phyloP scores from a whole-genome alignment of 2,888 invertebrate species.

The Plusia festucae region DNA sequence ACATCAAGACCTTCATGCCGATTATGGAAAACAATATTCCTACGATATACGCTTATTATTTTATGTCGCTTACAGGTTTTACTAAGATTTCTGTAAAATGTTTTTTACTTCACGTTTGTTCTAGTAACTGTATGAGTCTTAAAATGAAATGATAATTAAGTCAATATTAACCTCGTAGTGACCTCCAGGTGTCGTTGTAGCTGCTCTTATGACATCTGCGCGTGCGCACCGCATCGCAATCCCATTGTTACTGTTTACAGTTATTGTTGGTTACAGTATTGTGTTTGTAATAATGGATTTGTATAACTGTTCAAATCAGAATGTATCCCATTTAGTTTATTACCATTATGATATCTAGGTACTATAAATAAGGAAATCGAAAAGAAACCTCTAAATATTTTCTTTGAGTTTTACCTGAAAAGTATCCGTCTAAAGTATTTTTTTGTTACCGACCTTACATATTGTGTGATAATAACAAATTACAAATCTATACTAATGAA shows the following conservation, averaged over 20 bases:
- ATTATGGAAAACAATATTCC: not conserved
- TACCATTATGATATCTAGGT: not conserved
- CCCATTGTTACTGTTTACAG: conserved; percentile 64
- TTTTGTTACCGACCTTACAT: not conserved
- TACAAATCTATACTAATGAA: too few species aligned
- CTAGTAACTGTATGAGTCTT: not conserved
- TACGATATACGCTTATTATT: too few species aligned
- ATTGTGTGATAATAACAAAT: not conserved
- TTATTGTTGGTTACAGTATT: conserved; percentile 61
- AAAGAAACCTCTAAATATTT: too few species aligned
- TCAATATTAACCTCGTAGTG: conserved; percentile 58
- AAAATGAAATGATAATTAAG: conserved; percentile 19
- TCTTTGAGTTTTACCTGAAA: too few species aligned
- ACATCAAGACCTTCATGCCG: not conserved
- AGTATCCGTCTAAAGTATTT: too few species aligned
- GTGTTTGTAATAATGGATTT: conserved; percentile 55
- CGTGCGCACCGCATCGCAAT: conserved; percentile 54
- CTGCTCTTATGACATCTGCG: conserved; percentile 64
- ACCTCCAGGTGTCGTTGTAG: conserved; percentile 61
- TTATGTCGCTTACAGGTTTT: not conserved
- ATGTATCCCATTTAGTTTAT: too few species aligned
- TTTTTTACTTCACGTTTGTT: not conserved
- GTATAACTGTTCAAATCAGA: conserved; percentile 48
- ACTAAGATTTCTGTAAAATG: not conserved
- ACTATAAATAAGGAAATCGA: too few species aligned